These are phyloP conservation scores for Actinia equina DNA, from an alignment of 64 coral and sea anemone genomes.

Conservation along the genomic window DNA sequence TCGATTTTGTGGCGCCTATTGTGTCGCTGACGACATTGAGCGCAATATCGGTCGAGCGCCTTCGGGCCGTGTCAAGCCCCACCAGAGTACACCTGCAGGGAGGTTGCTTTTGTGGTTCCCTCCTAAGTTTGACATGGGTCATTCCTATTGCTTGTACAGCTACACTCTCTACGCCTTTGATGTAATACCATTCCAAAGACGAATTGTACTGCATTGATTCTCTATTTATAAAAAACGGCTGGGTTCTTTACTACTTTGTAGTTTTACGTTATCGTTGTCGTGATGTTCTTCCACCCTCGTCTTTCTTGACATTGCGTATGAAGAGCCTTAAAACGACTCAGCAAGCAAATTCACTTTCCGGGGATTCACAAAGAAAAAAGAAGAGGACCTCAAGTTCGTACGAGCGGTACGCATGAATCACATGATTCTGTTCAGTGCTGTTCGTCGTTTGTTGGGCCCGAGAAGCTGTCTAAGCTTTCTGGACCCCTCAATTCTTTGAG, in stretches of 20 bases:
- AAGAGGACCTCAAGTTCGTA: neutral
- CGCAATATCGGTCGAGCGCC: slow-evolving; percentile 1
- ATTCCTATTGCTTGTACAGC: slow-evolving; percentile 12
- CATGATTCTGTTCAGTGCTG: neutral
- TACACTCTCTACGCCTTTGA: slow-evolving; percentile 3
- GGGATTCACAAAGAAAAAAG: neutral
- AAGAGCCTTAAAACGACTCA: neutral
- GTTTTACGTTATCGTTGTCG: neutral
- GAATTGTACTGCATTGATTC: neutral
- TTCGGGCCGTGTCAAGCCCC: neutral
- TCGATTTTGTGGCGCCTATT: neutral
- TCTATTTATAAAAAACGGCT: neutral
- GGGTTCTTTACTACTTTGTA: neutral
- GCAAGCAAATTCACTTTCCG: neutral
- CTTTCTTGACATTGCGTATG: neutral
- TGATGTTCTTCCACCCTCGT: neutral
- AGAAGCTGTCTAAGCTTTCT: slow-evolving; percentile 4
- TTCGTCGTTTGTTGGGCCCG: neutral
- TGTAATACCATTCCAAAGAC: neutral
- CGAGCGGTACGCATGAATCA: neutral
- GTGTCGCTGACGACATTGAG: neutral
- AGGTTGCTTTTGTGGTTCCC: neutral
- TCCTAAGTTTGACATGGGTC: neutral
- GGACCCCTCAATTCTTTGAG: neutral
- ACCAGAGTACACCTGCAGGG: neutral